phyloP scores from a whole-genome alignment of 2,797 vertebrate genomes.

The Corythornis leucogaster region DNA sequence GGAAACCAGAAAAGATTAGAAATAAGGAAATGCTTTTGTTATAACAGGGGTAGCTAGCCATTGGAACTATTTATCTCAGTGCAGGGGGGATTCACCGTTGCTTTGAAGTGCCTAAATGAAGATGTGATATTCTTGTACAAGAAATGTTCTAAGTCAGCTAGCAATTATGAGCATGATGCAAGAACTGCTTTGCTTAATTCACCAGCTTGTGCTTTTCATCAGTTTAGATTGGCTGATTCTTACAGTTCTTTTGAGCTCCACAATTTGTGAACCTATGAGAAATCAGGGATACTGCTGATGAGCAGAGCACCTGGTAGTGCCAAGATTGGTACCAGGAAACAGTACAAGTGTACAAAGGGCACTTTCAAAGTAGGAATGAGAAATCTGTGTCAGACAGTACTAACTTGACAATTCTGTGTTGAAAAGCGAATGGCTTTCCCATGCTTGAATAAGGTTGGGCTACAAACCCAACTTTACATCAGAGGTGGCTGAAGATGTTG shows the following conservation, averaged over 20 bases:
- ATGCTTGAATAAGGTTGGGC: background rate
- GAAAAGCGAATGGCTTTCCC: background rate
- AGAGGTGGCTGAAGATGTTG: background rate
- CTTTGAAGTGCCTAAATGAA: constrained; percentile 69
- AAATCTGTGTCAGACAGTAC: background rate
- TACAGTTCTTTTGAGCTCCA: constrained; percentile 29
- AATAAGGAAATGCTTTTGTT: constrained; percentile 62
- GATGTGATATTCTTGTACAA: constrained; percentile 61
- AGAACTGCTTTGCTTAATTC: constrained; percentile 65
- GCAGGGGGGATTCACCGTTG: constrained; percentile 30
- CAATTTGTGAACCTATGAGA: constrained; percentile 51
- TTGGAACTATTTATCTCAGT: constrained; percentile 54
- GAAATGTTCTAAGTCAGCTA: constrained; percentile 68
- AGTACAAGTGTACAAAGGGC: background rate
- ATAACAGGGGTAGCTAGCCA: constrained; percentile 50
- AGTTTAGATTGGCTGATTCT: constrained; percentile 61
- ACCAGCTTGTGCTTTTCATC: constrained; percentile 66
- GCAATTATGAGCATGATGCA: constrained; percentile 56
- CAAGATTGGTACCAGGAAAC: background rate
- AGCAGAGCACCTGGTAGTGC: constrained; percentile 25
- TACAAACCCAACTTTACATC: background rate
- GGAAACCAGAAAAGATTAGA: constrained; percentile 56
- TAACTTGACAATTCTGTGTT: background rate
- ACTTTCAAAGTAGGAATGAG: background rate
- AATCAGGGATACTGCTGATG: constrained; percentile 23